These are phyloP conservation scores for Leucozona laternaria DNA, from an alignment of 2,888 invertebrate species.

Conservation along the genomic window DNA sequence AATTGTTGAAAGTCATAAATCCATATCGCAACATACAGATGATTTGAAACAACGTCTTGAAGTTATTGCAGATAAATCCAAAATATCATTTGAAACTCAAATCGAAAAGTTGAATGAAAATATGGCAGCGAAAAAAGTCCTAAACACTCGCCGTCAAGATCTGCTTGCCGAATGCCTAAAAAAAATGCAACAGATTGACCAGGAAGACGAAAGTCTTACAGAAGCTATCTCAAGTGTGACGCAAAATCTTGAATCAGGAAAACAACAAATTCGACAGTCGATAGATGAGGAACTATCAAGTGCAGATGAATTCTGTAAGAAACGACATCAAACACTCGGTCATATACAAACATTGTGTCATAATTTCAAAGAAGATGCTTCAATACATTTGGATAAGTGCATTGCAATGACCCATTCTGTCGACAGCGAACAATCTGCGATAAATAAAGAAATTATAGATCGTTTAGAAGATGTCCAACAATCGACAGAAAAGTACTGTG, in stretches of 20 bases:
- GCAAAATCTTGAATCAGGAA: conserved; percentile 78
- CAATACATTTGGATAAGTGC: conserved; percentile 57
- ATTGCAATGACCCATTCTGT: conserved; percentile 67
- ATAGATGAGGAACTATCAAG: conserved; percentile 18
- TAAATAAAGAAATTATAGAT: conserved; percentile 20
- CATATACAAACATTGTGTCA: conserved; percentile 35
- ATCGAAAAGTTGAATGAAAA: conserved; percentile 76
- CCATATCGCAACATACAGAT: conserved; percentile 76
- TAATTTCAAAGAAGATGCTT: conserved; percentile 44
- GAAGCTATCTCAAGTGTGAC: conserved; percentile 78
- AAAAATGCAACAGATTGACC: conserved; percentile 83
- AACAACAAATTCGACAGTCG: conserved; percentile 34
- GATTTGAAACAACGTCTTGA: conserved; percentile 76
- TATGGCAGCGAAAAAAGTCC: conserved; percentile 76
- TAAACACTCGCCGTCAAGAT: conserved; percentile 77
- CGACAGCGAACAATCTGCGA: conserved; percentile 71
- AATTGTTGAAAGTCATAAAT: conserved; percentile 73
- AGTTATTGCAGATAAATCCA: conserved; percentile 60
- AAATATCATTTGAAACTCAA: conserved; percentile 61
- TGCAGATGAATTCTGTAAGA: conserved; percentile 45
- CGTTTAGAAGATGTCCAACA: conserved; percentile 20
- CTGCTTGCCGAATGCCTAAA: conserved; percentile 79
- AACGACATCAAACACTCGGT: conserved; percentile 23
- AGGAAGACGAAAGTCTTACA: conserved; percentile 79
- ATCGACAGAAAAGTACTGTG: conserved; percentile 51